Conservation (phyloP, 2,888 invertebrate species). For the Thymelicus lineola region DNA sequence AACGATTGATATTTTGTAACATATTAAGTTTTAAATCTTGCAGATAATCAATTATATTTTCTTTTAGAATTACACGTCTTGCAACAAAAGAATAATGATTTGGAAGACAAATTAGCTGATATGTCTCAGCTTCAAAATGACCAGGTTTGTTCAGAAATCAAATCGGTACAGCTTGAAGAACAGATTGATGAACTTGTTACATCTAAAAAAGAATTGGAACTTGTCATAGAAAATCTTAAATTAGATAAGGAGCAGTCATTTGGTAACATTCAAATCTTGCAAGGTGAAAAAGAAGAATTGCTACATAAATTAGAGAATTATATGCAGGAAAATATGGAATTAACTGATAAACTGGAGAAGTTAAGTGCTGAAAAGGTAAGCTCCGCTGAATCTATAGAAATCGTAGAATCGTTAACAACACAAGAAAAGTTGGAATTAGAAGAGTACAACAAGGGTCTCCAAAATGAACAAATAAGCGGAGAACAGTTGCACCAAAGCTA, state of each 20-base stretch:
- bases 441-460: conserved; percentile 86
- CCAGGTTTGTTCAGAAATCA: conserved; percentile 91
- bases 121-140: conserved; percentile 87
- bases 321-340: conserved; percentile 90
- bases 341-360: conserved; percentile 90
- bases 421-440: conserved; percentile 89
- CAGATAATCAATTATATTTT: conserved; percentile 33
- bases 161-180: conserved; percentile 91
- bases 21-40: conserved; percentile 17
- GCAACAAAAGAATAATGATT: conserved; percentile 86
- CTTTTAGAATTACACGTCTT: conserved; percentile 81
- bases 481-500: conserved; percentile 40
- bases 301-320: conserved; percentile 87
- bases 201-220: conserved; percentile 77
- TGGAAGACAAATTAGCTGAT: conserved; percentile 86
- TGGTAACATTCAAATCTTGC: conserved; percentile 82
- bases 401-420: conserved; percentile 89
- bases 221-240: conserved; percentile 78
- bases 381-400: conserved; percentile 91
- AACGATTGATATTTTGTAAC: background rate
- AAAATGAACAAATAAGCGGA: conserved; percentile 53
- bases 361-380: conserved; percentile 89
- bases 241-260: conserved; percentile 83
- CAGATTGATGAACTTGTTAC: conserved; percentile 86
- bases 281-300: conserved; percentile 86